phyloP scores from a whole-genome alignment of 2,888 invertebrate species.

The Lymantria monacha region DNA sequence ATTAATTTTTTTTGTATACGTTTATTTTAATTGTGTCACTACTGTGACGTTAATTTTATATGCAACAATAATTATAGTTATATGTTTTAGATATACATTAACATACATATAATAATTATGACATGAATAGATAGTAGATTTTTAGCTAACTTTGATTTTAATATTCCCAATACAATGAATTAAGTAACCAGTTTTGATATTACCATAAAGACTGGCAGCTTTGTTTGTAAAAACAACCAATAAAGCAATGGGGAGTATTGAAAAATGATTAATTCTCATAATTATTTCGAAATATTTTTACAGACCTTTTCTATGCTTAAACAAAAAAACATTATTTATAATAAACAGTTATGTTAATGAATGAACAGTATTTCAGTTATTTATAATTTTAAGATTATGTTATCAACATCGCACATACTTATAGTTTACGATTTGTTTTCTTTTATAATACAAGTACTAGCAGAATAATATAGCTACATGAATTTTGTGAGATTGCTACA shows the following conservation, averaged over 20 bases:
- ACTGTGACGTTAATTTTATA: constrained; percentile 73
- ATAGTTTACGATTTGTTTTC: constrained; percentile 38
- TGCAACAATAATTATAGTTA: constrained; percentile 54
- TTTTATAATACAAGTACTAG: constrained; percentile 37
- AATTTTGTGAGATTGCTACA: constrained; percentile 52
- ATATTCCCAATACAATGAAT: neutral
- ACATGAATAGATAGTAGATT: constrained; percentile 45
- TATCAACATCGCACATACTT: constrained; percentile 31
- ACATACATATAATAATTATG: constrained; percentile 42
- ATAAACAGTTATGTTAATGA: constrained; percentile 56
- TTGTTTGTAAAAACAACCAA: neutral
- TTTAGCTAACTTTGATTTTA: constrained; percentile 35
- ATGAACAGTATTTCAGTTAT: constrained; percentile 77
- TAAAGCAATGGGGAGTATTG: constrained; percentile 6
- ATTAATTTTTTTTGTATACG: constrained; percentile 77
- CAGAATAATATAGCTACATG: constrained; percentile 45
- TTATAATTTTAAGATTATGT: constrained; percentile 37
- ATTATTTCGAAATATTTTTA: constrained; percentile 31
- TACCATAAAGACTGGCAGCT: too few species aligned
- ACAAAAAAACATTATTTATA: constrained; percentile 56
- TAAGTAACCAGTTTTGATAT: too few species aligned
- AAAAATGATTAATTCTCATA: constrained; percentile 34
- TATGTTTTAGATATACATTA: constrained; percentile 53
- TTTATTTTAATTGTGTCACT: constrained; percentile 72
- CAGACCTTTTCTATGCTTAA: constrained; percentile 47